Percentiles rank a stretch among this genome's conserved stretches.
phyloP scores from a whole-genome alignment of 2,113 vertebrate genomes.

The Mastomys coucha region DNA sequence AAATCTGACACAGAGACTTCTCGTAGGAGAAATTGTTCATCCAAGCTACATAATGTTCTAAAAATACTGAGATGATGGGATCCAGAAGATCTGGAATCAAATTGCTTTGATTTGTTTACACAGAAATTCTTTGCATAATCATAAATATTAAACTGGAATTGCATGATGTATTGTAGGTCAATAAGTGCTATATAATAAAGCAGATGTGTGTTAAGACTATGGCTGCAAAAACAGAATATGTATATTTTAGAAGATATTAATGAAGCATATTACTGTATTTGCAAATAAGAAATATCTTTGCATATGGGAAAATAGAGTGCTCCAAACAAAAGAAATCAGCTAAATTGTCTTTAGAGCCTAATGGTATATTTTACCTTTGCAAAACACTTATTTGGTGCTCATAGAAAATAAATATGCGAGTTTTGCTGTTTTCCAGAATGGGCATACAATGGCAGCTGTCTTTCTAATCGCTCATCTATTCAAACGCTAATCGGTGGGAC shows the following conservation, averaged over 20 bases:
- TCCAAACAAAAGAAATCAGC: conserved; percentile 84
- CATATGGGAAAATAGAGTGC: conserved; percentile 81
- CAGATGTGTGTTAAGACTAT: conserved; percentile 76
- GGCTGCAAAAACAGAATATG: conserved; percentile 71
- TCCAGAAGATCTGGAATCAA: conserved; percentile 53
- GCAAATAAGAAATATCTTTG: conserved; percentile 84
- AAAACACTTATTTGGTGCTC: conserved; percentile 87
- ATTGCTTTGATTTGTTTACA: conserved; percentile 70
- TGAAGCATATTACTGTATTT: conserved; percentile 85
- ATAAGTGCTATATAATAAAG: conserved; percentile 72
- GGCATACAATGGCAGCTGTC: conserved; percentile 87
- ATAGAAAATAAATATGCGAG: conserved; percentile 84
- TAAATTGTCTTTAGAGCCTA: conserved; percentile 84
- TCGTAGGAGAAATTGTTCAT: not conserved
- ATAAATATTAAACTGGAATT: conserved; percentile 69
- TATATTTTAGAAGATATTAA: conserved; percentile 82
- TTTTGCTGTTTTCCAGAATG: conserved; percentile 84
- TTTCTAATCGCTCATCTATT: conserved; percentile 87
- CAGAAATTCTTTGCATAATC: conserved; percentile 58
- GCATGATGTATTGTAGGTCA: conserved; percentile 68
- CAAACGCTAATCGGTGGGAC: conserved; percentile 87
- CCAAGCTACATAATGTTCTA: not conserved
- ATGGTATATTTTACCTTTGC: conserved; percentile 87
- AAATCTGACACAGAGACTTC: not conserved
- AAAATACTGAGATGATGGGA: conserved; percentile 28